These are phyloP conservation scores for Pachydiplax longipennis DNA, from an alignment of 2,888 invertebrate genomes.

Conservation along the genomic window DNA sequence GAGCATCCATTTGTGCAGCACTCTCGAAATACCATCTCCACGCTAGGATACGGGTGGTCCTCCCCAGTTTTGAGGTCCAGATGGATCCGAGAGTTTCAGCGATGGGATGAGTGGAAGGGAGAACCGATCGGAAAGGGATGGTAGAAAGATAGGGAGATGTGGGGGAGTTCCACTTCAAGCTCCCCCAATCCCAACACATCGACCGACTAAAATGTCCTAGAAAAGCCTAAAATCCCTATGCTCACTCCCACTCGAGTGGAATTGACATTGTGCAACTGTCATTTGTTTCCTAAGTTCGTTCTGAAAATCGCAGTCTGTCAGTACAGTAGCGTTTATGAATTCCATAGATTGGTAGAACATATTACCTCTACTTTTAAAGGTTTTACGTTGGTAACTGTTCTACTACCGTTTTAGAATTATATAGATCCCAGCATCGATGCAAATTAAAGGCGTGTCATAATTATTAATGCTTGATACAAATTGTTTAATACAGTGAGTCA, in stretches of 20 bases:
- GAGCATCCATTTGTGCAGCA: neutral
- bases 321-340: too few species aligned
- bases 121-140: neutral
- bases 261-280: too few species aligned
- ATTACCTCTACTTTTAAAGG: too few species aligned
- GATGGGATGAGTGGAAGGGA: neutral
- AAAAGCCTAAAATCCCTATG: neutral
- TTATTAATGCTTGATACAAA: too few species aligned
- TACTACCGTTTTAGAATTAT: too few species aligned
- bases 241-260: neutral
- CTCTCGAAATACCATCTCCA: neutral
- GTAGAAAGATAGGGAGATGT: neutral
- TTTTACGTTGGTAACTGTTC: too few species aligned
- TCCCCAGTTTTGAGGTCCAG: slow-evolving; percentile 14
- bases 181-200: neutral
- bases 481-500: too few species aligned
- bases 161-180: neutral
- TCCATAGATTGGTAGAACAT: too few species aligned
- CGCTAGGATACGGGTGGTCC: slow-evolving; percentile 27
- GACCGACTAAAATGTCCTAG: neutral
- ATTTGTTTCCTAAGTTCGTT: too few species aligned
- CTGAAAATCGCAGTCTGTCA: too few species aligned
- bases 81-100: neutral
- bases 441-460: too few species aligned
- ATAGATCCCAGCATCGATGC: too few species aligned